A percentile compares a stretch with the other conserved stretches of the same genome.
Conservation (phyloP, 2,113 vertebrate species). For the Gasterosteus aculeatus region DNA sequence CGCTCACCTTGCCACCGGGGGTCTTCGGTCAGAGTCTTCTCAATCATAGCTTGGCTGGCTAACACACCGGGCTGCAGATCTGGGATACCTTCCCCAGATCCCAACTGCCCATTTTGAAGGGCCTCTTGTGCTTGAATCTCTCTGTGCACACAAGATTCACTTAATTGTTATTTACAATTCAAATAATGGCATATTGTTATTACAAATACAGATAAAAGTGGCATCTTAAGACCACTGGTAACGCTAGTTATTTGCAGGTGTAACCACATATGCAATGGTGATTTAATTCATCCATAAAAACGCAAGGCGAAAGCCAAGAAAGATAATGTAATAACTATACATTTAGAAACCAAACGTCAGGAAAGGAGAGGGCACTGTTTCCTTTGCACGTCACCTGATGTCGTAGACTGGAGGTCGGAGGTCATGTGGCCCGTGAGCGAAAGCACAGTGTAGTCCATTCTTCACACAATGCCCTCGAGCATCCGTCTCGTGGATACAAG, state of each 20-base stretch:
- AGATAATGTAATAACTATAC: neutral
- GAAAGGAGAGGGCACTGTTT: conserved; percentile 36
- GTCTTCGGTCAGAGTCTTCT: conserved; percentile 92
- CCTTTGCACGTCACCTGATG: conserved; percentile 83
- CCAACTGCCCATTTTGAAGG: conserved; percentile 88
- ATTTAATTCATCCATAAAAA: neutral
- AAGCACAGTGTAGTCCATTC: conserved; percentile 94
- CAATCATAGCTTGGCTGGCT: conserved; percentile 94
- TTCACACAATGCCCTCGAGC: conserved; percentile 91
- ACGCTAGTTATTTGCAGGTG: neutral
- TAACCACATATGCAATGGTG: neutral
- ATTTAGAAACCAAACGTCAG: neutral
- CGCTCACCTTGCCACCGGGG: conserved; percentile 88
- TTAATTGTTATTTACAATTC: neutral
- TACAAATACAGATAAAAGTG: no score
- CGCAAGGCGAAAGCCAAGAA: neutral
- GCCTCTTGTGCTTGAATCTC: conserved; percentile 94
- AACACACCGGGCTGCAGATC: conserved; percentile 90
- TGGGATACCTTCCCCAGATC: conserved; percentile 84
- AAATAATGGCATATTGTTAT: no score
- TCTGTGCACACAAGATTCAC: conserved; percentile 68
- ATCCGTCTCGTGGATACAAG: conserved; percentile 93
- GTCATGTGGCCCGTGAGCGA: conserved; percentile 92
- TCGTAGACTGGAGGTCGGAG: conserved; percentile 92
- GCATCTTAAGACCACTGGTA: neutral